These are phyloP conservation scores for Lasius fuliginosus DNA, from an alignment of 2,888 invertebrate genomes.

Conservation along the genomic window DNA sequence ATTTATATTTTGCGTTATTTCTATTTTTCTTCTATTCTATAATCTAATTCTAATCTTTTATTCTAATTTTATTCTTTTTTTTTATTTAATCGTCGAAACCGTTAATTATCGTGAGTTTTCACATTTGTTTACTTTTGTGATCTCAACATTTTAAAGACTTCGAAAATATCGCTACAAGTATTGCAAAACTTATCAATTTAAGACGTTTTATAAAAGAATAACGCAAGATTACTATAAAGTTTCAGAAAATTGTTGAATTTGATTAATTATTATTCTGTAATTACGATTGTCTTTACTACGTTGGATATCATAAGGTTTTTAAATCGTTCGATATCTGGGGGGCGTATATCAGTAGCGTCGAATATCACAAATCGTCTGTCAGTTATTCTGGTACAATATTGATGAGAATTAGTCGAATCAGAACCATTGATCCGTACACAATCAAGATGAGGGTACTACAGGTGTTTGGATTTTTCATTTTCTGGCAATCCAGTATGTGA, in stretches of 20 bases:
- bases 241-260: neutral
- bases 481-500: conserved; percentile 61
- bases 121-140: neutral
- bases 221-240: neutral
- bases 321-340: conserved; percentile 48
- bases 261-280: neutral
- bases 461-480: conserved; percentile 60
- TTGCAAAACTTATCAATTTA: neutral
- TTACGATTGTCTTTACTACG: neutral
- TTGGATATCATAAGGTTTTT: neutral
- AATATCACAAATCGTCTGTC: conserved; percentile 77
- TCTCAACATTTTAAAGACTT: neutral
- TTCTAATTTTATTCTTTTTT: neutral
- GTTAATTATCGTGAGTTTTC: neutral
- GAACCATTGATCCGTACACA: conserved; percentile 59
- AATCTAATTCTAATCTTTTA: neutral
- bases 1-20: neutral
- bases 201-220: neutral
- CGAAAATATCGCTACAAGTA: neutral
- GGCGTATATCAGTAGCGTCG: conserved; percentile 72
- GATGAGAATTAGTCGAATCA: conserved; percentile 65
- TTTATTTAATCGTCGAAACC: neutral
- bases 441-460: conserved; percentile 65
- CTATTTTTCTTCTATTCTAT: neutral
- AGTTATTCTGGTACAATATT: conserved; percentile 55